A percentile compares a stretch with the other conserved stretches of the same genome.
These are phyloP conservation scores for Oxycera nigricornis DNA, from an alignment of 2,888 invertebrate species.

Conservation along the genomic window DNA sequence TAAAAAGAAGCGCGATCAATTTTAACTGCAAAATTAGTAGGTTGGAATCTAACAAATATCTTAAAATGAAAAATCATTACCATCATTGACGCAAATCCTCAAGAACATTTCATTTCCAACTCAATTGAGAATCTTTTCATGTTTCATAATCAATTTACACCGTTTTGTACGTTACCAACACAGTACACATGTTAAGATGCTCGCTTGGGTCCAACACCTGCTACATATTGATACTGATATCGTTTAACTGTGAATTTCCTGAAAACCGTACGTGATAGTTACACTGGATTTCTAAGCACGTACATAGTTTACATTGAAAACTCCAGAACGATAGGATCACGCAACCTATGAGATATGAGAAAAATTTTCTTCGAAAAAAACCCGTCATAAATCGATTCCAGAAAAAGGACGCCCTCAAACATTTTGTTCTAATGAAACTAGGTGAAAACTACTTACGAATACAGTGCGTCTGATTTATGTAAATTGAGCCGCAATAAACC, in stretches of 20 bases:
- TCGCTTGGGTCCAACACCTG: conserved; percentile 12
- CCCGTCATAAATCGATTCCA: not conserved
- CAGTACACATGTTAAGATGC: too few species aligned
- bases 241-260: conserved; percentile 19
- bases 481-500: not conserved
- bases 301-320: not conserved
- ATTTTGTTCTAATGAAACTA: conserved; percentile 9
- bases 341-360: too few species aligned
- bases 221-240: conserved; percentile 15
- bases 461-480: not conserved
- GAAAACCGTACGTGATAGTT: conserved; percentile 11
- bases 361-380: too few species aligned
- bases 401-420: not conserved
- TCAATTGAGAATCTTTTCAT: conserved; percentile 26
- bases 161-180: not conserved
- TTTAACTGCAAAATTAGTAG: too few species aligned
- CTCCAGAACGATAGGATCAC: too few species aligned
- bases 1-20: too few species aligned
- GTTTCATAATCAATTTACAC: conserved; percentile 28
- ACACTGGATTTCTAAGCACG: conserved; percentile 17
- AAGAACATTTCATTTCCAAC: not conserved
- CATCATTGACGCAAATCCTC: not conserved
- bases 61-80: not conserved
- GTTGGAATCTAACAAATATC: not conserved
- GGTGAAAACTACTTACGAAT: conserved; percentile 5